Evolutionary conservation across 2,797 vertebrate species (phyloP).

Genomic region (Tiaroga cobitis): DNA sequence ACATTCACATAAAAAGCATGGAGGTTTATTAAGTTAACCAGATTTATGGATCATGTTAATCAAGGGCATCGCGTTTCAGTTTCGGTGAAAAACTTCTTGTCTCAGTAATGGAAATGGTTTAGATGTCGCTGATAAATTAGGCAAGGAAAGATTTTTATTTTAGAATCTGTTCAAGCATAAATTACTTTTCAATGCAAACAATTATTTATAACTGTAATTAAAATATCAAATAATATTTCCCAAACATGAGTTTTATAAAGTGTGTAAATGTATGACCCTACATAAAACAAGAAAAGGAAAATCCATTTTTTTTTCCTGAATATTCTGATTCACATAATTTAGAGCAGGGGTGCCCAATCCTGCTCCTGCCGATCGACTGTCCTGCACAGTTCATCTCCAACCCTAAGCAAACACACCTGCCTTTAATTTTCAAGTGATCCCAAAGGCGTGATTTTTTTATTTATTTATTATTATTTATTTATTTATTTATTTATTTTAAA

Average conservation of each 20-base stretch:
- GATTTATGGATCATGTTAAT: slow-evolving; percentile 21
- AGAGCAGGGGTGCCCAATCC: too few relatives aligned
- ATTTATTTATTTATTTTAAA: too few relatives aligned
- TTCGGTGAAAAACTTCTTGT: not conserved
- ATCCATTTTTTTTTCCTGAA: not conserved
- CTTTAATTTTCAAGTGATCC: too few relatives aligned
- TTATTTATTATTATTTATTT: too few relatives aligned
- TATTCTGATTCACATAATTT: not conserved
- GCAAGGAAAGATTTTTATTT: not conserved
- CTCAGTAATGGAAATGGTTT: slow-evolving; percentile 9
- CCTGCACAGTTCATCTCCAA: too few relatives aligned
- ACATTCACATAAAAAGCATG: not conserved
- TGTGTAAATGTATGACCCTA: not conserved
- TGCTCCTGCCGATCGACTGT: too few relatives aligned
- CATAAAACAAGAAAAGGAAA: not conserved
- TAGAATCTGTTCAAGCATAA: not conserved
- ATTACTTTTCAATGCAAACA: not conserved
- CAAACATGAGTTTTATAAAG: not conserved
- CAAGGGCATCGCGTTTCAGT: not conserved
- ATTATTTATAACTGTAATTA: not conserved
- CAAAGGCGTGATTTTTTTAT: too few relatives aligned
- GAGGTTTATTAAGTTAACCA: slow-evolving; percentile 13
- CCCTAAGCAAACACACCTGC: too few relatives aligned
- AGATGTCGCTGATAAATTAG: not conserved
- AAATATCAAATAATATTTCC: not conserved